phyloP scores from a whole-genome alignment of 2,888 invertebrate genomes.

The Pachliopta kotzebuea region DNA sequence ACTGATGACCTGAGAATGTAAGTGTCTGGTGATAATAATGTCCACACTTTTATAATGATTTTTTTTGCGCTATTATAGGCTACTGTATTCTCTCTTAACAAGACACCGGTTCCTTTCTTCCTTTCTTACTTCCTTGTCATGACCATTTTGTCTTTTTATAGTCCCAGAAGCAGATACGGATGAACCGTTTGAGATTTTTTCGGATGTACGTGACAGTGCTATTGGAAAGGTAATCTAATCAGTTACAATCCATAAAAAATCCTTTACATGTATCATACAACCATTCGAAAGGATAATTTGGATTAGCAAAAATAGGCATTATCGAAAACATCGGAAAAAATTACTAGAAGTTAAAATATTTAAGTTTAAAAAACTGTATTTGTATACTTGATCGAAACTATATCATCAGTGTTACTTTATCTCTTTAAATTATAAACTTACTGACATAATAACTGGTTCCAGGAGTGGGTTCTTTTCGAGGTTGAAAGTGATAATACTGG shows the following conservation, averaged over 20 bases:
- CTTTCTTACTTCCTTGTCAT: not conserved
- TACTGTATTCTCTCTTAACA: not conserved
- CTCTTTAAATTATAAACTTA: not conserved
- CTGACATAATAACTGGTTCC: not conserved
- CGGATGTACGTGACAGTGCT: slow-evolving; percentile 61
- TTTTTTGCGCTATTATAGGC: slow-evolving; percentile 15
- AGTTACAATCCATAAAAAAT: too few species aligned
- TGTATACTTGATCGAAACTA: not conserved
- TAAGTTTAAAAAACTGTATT: too few species aligned
- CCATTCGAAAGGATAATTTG: too few species aligned
- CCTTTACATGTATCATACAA: too few species aligned
- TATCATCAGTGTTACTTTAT: not conserved
- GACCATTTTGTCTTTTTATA: slow-evolving; percentile 33
- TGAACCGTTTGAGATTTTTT: slow-evolving; percentile 59
- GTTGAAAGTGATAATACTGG: slow-evolving; percentile 39
- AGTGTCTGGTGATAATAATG: slow-evolving; percentile 1
- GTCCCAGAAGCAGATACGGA: slow-evolving; percentile 67
- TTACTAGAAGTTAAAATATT: too few species aligned
- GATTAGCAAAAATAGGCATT: too few species aligned
- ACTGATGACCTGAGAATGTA: slow-evolving; percentile 3
- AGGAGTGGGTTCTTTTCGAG: slow-evolving; percentile 65
- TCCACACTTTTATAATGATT: slow-evolving; percentile 18
- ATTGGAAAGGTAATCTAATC: slow-evolving; percentile 74
- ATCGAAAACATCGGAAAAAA: too few species aligned
- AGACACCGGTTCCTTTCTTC: too few species aligned